Evolutionary conservation across 2,888 invertebrate genomes (phyloP).

Genomic region (Leptarthrus brevirostris): DNA sequence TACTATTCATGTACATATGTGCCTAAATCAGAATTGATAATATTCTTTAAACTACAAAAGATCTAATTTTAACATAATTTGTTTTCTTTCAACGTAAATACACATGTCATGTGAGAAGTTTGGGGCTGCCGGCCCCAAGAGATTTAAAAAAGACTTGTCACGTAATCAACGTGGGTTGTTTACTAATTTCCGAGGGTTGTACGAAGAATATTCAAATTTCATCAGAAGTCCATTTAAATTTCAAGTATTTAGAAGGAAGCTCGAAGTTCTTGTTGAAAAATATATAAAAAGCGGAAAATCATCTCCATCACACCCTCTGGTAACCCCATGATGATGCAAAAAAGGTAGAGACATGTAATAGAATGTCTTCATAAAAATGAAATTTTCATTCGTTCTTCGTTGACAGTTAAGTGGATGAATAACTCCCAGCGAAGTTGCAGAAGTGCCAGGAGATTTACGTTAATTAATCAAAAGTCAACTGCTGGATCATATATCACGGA

Average conservation of each 20-base stretch:
- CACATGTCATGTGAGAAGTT: too few species aligned
- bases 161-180: too few species aligned
- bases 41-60: too few species aligned
- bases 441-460: conserved; percentile 47
- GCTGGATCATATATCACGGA: conserved; percentile 35
- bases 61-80: too few species aligned
- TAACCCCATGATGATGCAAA: neutral
- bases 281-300: conserved; percentile 1
- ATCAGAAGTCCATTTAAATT: conserved; percentile 10
- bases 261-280: neutral
- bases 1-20: too few species aligned
- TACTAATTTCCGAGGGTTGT: too few species aligned
- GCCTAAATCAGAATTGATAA: too few species aligned
- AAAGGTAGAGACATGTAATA: neutral
- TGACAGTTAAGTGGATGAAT: conserved; percentile 44
- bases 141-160: too few species aligned
- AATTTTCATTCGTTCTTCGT: conserved; percentile 38
- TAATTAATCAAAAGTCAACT: conserved; percentile 47
- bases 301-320: neutral
- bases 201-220: conserved; percentile 18
- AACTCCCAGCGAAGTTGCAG: conserved; percentile 34
- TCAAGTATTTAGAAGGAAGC: neutral
- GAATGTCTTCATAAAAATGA: conserved; percentile 45
- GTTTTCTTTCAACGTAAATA: too few species aligned
- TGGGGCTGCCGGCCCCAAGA: too few species aligned